These are phyloP conservation scores for Crossocerus cetratus DNA, from an alignment of 2,888 invertebrate species.

Conservation along the genomic window DNA sequence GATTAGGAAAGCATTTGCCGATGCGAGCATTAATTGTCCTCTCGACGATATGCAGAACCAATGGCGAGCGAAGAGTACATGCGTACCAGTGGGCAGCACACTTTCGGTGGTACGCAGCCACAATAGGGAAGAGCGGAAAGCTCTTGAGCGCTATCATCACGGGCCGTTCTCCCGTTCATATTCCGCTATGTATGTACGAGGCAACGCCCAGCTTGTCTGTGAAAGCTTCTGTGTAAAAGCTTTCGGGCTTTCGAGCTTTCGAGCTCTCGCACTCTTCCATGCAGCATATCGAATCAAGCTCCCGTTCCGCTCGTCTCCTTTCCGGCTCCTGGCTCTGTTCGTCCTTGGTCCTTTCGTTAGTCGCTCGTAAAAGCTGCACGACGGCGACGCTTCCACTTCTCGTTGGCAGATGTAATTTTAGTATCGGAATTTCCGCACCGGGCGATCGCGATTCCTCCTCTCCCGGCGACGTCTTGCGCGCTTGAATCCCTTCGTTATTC, in stretches of 20 bases:
- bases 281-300: constrained; percentile 52
- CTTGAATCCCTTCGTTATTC: no score
- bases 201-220: constrained; percentile 30
- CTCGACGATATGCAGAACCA: background rate
- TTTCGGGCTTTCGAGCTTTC: constrained; percentile 9
- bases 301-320: constrained; percentile 5
- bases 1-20: background rate
- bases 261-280: constrained; percentile 20
- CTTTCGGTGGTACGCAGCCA: background rate
- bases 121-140: constrained; percentile 38
- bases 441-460: background rate
- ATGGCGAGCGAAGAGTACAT: no score
- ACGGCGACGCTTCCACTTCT: constrained; percentile 6
- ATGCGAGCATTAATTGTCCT: background rate
- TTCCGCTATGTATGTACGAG: constrained; percentile 25
- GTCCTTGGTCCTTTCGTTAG: constrained; percentile 13
- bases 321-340: background rate
- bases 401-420: constrained; percentile 17
- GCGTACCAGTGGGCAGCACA: no score
- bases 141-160: constrained; percentile 47
- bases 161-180: constrained; percentile 42
- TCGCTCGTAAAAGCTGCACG: background rate
- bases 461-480: background rate
- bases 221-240: constrained; percentile 23
- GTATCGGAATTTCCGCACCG: background rate